Base-by-base conservation (phyloP, 2,888 invertebrate species). In the Cheilosia vulpina region DNA sequence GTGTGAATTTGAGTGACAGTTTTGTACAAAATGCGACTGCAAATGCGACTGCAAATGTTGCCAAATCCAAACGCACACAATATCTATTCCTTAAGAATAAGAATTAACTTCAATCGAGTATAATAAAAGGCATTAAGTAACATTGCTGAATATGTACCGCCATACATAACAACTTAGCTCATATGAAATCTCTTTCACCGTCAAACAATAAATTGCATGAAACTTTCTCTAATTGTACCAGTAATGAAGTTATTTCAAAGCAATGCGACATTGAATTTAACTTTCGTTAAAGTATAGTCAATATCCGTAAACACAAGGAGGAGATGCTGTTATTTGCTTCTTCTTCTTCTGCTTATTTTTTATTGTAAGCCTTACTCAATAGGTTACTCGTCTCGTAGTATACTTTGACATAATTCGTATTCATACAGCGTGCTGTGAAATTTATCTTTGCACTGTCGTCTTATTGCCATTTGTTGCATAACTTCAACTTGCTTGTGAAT, bases 221-320 rank as follows among this genome's bases (percentile, higher is more conserved):
- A 58, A 68, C 76, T 76, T 76, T 76, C 76, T 68, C 76, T 45
- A 3, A 45, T 43, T 52, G 47, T 47, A 9, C 21, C 17, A 1
- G 27, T n/a, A 1, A 17, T 34, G 19, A 24, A 69, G 62, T 53
- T 62, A 62, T 41, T 77, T 27, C 17, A 62, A 62, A 52, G 27
- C 45, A 15, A 57, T 55, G 34, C 69, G 78, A 71, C 69, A 78
- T 78, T 71, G 69, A 78, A 78, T 63, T 63, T 60, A 15, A 57
- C 57, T 68, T 34, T 53, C 52, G 24, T 24, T 15, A 4, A n/a
- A 50, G 38, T 50, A 50, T 17, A 17, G 4, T 38, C 41, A 47
- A 24, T 7, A 21, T 50, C 27, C 63, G 41, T 43, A 50, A 57
- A 76, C 43, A 60, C 19, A 50, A 63, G 45, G 45, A 71, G 50